Evolutionary conservation across 53 echinoderm and acorn worm genomes (phyloP).

Genomic region (Luidia sarsii): DNA sequence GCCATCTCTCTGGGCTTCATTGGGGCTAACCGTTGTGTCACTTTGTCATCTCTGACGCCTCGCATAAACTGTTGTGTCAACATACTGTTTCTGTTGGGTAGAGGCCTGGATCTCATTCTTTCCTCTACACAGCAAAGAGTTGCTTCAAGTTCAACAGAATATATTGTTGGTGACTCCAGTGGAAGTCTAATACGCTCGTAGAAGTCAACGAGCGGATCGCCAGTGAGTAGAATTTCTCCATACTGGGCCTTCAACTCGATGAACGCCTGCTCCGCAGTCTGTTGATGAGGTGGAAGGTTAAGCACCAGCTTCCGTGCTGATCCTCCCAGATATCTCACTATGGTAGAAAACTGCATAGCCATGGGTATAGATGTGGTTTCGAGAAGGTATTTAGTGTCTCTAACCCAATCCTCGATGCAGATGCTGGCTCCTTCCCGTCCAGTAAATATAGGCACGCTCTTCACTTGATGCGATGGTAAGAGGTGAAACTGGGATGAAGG

Average conservation of each 20-base stretch:
- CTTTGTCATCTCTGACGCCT: slow-evolving; percentile 15
- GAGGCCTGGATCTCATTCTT: background rate
- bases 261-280: slow-evolving; percentile 10
- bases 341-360: background rate
- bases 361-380: background rate
- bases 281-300: slow-evolving; percentile 8
- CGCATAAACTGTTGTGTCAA: slow-evolving; percentile 24
- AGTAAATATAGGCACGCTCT: slow-evolving; percentile 10
- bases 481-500: background rate
- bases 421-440: slow-evolving; percentile 31
- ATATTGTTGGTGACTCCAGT: slow-evolving; percentile 4
- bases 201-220: background rate
- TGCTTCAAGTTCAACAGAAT: slow-evolving; percentile 8
- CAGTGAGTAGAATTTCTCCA: slow-evolving; percentile 14
- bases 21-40: slow-evolving; percentile 1
- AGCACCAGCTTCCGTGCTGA: slow-evolving; percentile 43
- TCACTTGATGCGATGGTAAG: slow-evolving; percentile 14
- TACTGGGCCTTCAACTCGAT: slow-evolving; percentile 28
- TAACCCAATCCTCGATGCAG: slow-evolving; percentile 24
- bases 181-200: background rate
- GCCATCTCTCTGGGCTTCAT: slow-evolving; percentile 17
- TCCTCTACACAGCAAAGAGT: slow-evolving; percentile 17
- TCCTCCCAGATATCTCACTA: slow-evolving; percentile 39
- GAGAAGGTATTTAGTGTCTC: slow-evolving; percentile 32
- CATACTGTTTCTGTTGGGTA: background rate